phyloP scores from a whole-genome alignment of 2,797 vertebrate species.

The Pygocentrus nattereri region DNA sequence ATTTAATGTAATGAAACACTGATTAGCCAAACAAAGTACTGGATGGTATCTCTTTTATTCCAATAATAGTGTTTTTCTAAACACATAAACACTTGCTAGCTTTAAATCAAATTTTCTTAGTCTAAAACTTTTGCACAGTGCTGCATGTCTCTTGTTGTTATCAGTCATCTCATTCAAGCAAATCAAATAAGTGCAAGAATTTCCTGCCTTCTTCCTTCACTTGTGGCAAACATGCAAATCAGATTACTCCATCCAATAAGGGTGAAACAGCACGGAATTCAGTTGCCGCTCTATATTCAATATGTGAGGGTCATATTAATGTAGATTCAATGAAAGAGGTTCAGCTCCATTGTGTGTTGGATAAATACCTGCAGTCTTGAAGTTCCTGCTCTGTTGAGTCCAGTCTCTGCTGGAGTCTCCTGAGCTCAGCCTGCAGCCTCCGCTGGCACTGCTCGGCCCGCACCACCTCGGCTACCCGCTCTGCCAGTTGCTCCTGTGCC shows the following conservation, averaged over 20 bases:
- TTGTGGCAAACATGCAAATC: background rate
- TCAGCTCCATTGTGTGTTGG: background rate
- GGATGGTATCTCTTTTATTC: too few relatives aligned
- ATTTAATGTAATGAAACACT: too few relatives aligned
- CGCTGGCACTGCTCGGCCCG: slow-evolving; percentile 59
- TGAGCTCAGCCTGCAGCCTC: slow-evolving; percentile 61
- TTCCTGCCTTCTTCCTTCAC: background rate
- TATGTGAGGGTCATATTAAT: too few relatives aligned
- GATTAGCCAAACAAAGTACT: too few relatives aligned
- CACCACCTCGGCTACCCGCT: slow-evolving; percentile 52
- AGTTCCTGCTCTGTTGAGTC: slow-evolving; percentile 54
- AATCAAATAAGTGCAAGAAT: too few relatives aligned
- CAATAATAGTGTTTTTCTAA: too few relatives aligned
- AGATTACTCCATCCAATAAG: background rate
- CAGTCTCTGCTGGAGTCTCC: slow-evolving; percentile 52
- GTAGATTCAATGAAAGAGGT: too few relatives aligned
- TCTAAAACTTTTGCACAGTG: too few relatives aligned
- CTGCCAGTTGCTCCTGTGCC: slow-evolving; percentile 65
- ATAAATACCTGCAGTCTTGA: slow-evolving; percentile 69
- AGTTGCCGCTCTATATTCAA: background rate
- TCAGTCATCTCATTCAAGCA: too few relatives aligned
- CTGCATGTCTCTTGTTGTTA: too few relatives aligned
- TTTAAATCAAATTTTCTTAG: too few relatives aligned
- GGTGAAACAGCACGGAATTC: background rate
- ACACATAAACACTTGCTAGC: too few relatives aligned